These are phyloP conservation scores for Melinopterus prodromus DNA, from an alignment of 2,888 invertebrate species.

Conservation along the genomic window DNA sequence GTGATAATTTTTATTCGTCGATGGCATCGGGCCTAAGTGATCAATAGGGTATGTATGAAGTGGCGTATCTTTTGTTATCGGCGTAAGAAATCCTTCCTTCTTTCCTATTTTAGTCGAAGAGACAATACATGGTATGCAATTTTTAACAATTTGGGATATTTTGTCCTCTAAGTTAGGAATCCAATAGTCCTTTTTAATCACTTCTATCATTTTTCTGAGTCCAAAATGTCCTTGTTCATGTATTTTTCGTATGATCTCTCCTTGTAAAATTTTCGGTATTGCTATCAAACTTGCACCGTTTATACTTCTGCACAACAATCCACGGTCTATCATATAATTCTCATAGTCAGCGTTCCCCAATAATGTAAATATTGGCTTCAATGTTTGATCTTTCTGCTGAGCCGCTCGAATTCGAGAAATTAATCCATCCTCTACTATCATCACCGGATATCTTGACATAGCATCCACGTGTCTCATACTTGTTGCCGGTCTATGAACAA, in stretches of 20 bases:
- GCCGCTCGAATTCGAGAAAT: constrained; percentile 29
- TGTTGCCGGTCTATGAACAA: constrained; percentile 47
- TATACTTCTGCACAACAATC: too few species aligned
- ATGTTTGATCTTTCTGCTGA: constrained; percentile 42
- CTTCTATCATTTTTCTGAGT: constrained; percentile 40
- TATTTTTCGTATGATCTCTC: constrained; percentile 35
- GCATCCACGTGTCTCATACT: constrained; percentile 50
- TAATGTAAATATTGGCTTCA: not conserved
- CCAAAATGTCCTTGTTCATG: constrained; percentile 41
- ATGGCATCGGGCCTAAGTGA: constrained; percentile 46
- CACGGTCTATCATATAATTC: not conserved
- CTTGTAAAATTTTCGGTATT: constrained; percentile 37
- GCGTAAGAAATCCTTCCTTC: constrained; percentile 43
- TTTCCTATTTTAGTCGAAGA: constrained; percentile 42
- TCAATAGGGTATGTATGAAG: constrained; percentile 46
- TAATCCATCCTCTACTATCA: constrained; percentile 20
- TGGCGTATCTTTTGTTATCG: constrained; percentile 43
- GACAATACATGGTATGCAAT: constrained; percentile 45
- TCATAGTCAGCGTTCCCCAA: not conserved
- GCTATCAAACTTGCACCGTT: not conserved
- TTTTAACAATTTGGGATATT: constrained; percentile 36
- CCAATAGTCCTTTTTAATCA: constrained; percentile 32
- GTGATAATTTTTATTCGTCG: constrained; percentile 45
- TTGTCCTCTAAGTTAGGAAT: constrained; percentile 43
- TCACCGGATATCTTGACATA: constrained; percentile 45